Evolutionary conservation across 2,797 vertebrate species (phyloP).

Genomic region (Sarcophilus harrisii): DNA sequence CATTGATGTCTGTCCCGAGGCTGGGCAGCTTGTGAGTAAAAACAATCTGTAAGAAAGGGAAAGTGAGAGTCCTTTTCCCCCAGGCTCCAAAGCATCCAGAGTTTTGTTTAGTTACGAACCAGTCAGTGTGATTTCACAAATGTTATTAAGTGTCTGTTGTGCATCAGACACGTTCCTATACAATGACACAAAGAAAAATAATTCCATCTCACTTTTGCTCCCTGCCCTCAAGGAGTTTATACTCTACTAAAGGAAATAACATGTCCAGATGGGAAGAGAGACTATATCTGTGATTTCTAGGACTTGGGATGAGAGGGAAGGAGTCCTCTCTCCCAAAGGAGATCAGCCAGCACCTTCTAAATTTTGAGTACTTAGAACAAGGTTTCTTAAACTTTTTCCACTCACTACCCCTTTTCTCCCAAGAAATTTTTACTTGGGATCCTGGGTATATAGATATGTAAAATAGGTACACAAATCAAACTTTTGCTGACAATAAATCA

Average conservation of each 20-base stretch:
- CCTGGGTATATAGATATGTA: too few relatives aligned
- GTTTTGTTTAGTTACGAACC: not conserved
- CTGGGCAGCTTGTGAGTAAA: slow-evolving; percentile 24
- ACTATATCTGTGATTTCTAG: not conserved
- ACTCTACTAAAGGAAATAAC: not conserved
- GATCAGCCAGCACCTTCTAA: not conserved
- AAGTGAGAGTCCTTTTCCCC: not conserved
- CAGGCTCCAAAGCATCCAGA: slow-evolving; percentile 1
- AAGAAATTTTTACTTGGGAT: too few relatives aligned
- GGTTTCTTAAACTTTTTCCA: too few relatives aligned
- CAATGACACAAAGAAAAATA: not conserved
- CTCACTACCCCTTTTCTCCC: too few relatives aligned
- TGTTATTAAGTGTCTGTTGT: slow-evolving; percentile 8
- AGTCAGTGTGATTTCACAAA: not conserved
- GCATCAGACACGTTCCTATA: not conserved
- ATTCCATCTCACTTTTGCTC: not conserved
- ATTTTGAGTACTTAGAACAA: too few relatives aligned
- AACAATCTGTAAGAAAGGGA: slow-evolving; percentile 43
- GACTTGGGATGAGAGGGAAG: not conserved
- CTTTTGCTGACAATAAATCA: too few relatives aligned
- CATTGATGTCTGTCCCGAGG: slow-evolving; percentile 31
- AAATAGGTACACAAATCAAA: too few relatives aligned
- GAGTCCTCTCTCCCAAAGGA: not conserved
- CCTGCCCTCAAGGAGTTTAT: not conserved
- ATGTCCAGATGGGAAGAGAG: not conserved